phyloP scores from a whole-genome alignment of 2,797 vertebrate species.

The Hemibagrus guttatus region DNA sequence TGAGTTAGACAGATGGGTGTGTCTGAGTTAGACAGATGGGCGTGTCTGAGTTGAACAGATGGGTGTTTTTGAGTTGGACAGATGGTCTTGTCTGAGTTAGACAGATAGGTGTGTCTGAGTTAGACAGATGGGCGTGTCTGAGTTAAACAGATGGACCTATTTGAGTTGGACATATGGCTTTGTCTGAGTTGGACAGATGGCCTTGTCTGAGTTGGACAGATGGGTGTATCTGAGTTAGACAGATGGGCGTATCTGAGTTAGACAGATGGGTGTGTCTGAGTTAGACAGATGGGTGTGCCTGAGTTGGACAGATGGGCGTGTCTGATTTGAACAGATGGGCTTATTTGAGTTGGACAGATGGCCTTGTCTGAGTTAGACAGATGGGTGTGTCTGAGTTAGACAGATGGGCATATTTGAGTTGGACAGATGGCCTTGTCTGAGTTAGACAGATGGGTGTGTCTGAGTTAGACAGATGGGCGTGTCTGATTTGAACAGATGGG shows the following conservation, averaged over 20 bases:
- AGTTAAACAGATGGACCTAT: too few species aligned
- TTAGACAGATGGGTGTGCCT: background rate
- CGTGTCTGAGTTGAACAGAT: too few species aligned
- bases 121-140: background rate
- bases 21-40: too few species aligned
- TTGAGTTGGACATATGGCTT: background rate
- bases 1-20: too few species aligned
- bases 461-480: too few species aligned
- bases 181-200: background rate
- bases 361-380: background rate
- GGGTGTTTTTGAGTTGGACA: too few species aligned
- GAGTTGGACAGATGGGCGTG: background rate
- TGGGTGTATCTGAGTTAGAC: background rate
- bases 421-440: background rate
- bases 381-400: background rate
- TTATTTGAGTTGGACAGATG: background rate
- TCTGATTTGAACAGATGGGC: too few species aligned
- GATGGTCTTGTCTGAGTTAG: too few species aligned
- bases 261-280: background rate
- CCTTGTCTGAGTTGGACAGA: background rate
- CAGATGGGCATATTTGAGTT: background rate
- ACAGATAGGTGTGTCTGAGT: background rate
- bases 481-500: background rate
- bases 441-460: background rate
- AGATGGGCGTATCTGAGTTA: background rate